A percentile compares a stretch with the other conserved stretches of the same genome.
Evolutionary conservation across 2,888 invertebrate species (phyloP).

Genomic region (Hypomecis punctinalis): DNA sequence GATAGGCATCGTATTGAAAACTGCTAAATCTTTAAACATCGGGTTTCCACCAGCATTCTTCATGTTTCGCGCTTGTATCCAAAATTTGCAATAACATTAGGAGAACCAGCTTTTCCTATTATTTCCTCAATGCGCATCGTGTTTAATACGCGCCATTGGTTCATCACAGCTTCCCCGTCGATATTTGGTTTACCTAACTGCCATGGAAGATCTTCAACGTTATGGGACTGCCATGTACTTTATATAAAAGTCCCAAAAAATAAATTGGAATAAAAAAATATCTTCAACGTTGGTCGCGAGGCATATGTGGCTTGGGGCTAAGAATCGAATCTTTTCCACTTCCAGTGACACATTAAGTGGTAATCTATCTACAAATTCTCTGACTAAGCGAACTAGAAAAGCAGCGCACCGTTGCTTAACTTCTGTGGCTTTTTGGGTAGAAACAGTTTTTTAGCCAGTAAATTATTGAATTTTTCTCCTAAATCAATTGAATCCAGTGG

Average conservation of each 20-base stretch:
- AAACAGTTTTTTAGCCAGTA: slow-evolving; percentile 37
- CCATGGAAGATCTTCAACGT: slow-evolving; percentile 38
- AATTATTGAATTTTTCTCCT: slow-evolving; percentile 36
- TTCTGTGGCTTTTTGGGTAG: slow-evolving; percentile 39
- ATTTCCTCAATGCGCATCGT: slow-evolving; percentile 38
- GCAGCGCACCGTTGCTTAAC: slow-evolving; percentile 38
- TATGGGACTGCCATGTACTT: too few species aligned
- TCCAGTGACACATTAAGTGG: slow-evolving; percentile 36
- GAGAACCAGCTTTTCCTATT: slow-evolving; percentile 34
- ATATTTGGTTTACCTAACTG: slow-evolving; percentile 37
- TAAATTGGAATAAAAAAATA: too few species aligned
- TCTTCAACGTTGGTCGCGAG: slow-evolving; percentile 33
- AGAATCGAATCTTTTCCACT: slow-evolving; percentile 35
- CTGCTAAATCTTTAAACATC: slow-evolving; percentile 35
- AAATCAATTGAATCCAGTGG: slow-evolving; percentile 39
- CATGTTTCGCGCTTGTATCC: slow-evolving; percentile 37
- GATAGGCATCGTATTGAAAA: slow-evolving; percentile 34
- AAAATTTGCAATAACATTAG: slow-evolving; percentile 36
- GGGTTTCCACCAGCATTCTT: slow-evolving; percentile 37
- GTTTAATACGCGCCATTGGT: slow-evolving; percentile 35
- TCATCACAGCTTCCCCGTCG: slow-evolving; percentile 36
- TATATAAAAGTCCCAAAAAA: too few species aligned
- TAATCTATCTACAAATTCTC: slow-evolving; percentile 36
- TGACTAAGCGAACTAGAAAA: slow-evolving; percentile 40
- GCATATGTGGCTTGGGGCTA: slow-evolving; percentile 31